Conservation (phyloP, 2,797 vertebrate species). For the Simalia tracyae region DNA sequence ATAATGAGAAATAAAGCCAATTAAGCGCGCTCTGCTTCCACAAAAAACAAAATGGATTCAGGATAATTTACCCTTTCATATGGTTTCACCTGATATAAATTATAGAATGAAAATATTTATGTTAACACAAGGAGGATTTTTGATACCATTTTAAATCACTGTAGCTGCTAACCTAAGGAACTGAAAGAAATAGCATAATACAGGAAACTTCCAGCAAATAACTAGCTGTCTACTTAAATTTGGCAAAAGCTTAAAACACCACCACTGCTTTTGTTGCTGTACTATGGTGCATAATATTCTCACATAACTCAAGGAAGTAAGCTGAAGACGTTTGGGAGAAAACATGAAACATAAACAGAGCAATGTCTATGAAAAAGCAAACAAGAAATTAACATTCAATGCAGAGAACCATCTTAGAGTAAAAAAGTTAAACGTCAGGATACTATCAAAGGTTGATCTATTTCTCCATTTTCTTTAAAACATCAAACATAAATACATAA, state of each 20-base stretch:
- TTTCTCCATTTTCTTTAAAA: background rate
- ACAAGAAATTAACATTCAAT: background rate
- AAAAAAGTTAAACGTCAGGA: background rate
- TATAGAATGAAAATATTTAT: conserved; percentile 71
- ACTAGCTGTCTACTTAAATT: conserved; percentile 29
- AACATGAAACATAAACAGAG: conserved; percentile 25
- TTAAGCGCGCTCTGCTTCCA: conserved; percentile 65
- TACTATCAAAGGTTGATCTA: background rate
- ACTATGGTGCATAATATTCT: rapidly evolving
- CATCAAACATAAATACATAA: background rate
- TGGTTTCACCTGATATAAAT: conserved; percentile 54
- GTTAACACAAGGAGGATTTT: conserved; percentile 39
- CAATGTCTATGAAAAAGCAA: conserved; percentile 26
- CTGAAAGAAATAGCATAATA: conserved; percentile 5
- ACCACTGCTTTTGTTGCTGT: background rate
- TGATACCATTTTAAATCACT: conserved; percentile 48
- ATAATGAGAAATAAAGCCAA: conserved; percentile 70
- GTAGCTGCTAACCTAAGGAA: conserved; percentile 36
- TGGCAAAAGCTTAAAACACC: conserved; percentile 2
- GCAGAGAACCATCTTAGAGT: background rate
- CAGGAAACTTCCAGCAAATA: conserved; percentile 21
- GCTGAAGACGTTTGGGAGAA: background rate
- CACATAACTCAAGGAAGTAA: background rate
- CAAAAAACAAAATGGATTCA: conserved; percentile 58
- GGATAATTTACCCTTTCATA: conserved; percentile 52